phyloP scores from a whole-genome alignment of 2,113 vertebrate species.

The Formicarius rufipectus region DNA sequence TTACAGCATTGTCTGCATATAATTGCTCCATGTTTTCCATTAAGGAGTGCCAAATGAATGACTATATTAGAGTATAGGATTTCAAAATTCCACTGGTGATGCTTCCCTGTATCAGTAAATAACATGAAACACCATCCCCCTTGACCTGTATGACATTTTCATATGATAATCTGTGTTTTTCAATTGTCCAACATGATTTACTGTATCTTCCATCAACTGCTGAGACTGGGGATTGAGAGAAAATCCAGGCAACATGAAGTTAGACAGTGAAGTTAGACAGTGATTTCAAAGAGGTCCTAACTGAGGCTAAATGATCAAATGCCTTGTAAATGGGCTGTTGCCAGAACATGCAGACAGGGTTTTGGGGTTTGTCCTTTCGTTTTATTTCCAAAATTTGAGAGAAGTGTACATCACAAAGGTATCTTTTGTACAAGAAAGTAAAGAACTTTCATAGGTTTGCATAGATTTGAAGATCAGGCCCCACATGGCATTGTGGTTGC shows the following conservation, averaged over 20 bases:
- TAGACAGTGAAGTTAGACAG: neutral
- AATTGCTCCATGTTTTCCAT: constrained; percentile 74
- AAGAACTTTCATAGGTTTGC: neutral
- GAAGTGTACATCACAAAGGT: neutral
- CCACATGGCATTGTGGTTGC: neutral
- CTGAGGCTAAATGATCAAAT: constrained; percentile 2
- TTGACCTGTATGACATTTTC: neutral
- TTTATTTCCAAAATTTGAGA: neutral
- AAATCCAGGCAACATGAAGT: constrained; percentile 8
- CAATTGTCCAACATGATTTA: constrained; percentile 35
- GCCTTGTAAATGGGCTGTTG: neutral
- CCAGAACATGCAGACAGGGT: neutral
- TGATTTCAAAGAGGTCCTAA: neutral
- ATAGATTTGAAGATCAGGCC: neutral
- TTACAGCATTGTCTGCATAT: constrained; percentile 71
- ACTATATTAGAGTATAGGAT: constrained; percentile 21
- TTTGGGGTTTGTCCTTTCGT: neutral
- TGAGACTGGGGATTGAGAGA: neutral
- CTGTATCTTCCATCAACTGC: neutral
- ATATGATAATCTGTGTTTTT: constrained; percentile 9
- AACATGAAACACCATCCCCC: constrained; percentile 25
- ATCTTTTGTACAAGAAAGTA: neutral
- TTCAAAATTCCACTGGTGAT: constrained; percentile 40
- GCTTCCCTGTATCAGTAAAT: constrained; percentile 41
- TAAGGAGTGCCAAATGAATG: constrained; percentile 62